Conservation (phyloP, 2,888 invertebrate species). For the Theodoxus fluviatilis region DNA sequence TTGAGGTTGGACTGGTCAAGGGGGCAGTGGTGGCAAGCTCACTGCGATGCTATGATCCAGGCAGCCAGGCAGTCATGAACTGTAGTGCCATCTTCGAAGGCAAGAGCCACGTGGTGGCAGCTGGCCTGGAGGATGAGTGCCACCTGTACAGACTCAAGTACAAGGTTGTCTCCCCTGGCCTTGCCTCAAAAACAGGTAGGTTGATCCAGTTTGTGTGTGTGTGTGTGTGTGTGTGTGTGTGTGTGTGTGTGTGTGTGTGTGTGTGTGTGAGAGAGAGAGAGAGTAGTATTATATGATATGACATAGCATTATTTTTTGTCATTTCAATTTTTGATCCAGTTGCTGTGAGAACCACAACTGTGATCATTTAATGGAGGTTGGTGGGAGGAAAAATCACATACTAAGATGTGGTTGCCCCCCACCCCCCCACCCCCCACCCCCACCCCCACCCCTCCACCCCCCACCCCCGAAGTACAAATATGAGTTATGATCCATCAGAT, state of each 20-base stretch:
- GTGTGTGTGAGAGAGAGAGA: background rate
- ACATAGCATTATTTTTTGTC: background rate
- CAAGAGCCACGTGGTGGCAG: constrained; percentile 81
- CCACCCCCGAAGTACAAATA: too few relatives aligned
- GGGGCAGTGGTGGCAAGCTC: constrained; percentile 84
- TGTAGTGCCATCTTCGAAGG: constrained; percentile 77
- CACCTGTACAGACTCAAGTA: constrained; percentile 56
- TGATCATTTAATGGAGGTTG: background rate
- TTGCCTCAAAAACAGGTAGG: constrained; percentile 34
- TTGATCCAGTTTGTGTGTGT: background rate
- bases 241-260: too few relatives aligned
- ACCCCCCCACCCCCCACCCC: too few relatives aligned
- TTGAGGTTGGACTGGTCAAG: constrained; percentile 83
- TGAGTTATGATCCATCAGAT: too few relatives aligned
- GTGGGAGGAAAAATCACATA: background rate
- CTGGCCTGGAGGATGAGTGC: constrained; percentile 86
- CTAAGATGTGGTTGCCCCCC: background rate
- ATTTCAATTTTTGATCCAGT: background rate
- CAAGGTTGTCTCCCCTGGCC: constrained; percentile 54
- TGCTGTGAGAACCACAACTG: too few relatives aligned
- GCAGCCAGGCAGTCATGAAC: constrained; percentile 82
- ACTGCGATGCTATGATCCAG: constrained; percentile 85
- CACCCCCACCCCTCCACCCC: too few relatives aligned
- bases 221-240: background rate
- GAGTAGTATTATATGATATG: background rate